Percentiles rank a stretch among this genome's conserved stretches.
These are phyloP conservation scores for Arenaria interpres DNA, from an alignment of 2,113 vertebrate species.

Conservation along the genomic window DNA sequence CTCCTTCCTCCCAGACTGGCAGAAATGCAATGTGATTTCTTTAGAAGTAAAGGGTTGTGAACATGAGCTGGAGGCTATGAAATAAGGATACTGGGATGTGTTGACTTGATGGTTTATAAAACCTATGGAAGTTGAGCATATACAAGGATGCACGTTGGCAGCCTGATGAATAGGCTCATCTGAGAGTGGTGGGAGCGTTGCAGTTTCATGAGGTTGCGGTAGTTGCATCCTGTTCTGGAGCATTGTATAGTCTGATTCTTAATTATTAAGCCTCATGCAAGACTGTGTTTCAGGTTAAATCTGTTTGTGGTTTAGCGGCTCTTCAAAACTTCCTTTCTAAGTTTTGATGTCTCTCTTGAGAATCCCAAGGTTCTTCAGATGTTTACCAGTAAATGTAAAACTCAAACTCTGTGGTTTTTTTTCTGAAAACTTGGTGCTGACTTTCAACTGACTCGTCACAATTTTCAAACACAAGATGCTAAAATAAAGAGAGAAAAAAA, in stretches of 20 bases:
- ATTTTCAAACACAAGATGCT: neutral
- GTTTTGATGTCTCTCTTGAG: neutral
- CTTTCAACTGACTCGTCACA: neutral
- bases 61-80: neutral
- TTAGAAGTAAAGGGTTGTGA: neutral
- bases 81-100: neutral
- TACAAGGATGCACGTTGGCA: neutral
- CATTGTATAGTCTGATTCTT: neutral
- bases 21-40: neutral
- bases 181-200: neutral
- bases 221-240: neutral
- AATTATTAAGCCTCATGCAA: neutral
- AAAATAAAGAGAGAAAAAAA: neutral
- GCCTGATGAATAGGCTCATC: neutral
- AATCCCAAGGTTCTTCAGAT: neutral
- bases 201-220: neutral
- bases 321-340: neutral
- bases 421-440: neutral
- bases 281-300: neutral
- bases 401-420: neutral
- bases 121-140: neutral
- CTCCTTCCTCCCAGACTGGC: neutral
- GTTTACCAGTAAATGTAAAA: neutral
- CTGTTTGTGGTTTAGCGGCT: neutral
- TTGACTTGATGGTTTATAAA: neutral